These are phyloP conservation scores for Hippocampus kuda DNA, from an alignment of 2,797 vertebrate species.

Conservation along the genomic window DNA sequence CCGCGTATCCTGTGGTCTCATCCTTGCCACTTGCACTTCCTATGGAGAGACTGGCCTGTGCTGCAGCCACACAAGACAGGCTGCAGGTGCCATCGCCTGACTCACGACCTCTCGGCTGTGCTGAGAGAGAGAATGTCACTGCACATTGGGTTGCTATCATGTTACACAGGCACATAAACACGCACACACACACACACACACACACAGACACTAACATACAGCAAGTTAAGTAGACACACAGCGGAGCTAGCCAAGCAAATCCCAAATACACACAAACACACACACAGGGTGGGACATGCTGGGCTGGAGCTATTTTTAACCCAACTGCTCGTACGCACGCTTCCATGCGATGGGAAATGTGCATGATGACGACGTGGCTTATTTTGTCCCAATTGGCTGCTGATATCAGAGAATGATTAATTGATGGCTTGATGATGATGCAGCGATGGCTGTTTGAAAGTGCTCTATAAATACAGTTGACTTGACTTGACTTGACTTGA, in stretches of 20 bases:
- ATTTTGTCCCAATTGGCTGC: neutral
- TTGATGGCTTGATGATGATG: neutral
- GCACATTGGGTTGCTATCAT: constrained; percentile 45
- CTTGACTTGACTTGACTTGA: too few species aligned
- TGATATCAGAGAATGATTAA: neutral
- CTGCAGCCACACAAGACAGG: constrained; percentile 31
- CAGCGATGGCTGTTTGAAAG: too few species aligned
- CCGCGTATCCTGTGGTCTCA: constrained; percentile 3
- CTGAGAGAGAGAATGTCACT: constrained; percentile 59
- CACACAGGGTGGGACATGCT: constrained; percentile 13
- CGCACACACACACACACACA: constrained; percentile 6
- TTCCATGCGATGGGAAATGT: neutral
- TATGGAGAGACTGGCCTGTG: constrained; percentile 29
- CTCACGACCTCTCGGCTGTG: constrained; percentile 51
- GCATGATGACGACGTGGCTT: neutral
- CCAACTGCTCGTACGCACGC: constrained; percentile 9
- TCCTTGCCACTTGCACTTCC: constrained; percentile 35
- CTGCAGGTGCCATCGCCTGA: constrained; percentile 44
- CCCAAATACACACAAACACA: constrained; percentile 12
- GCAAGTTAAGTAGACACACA: neutral
- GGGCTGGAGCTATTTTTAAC: constrained; percentile 42
- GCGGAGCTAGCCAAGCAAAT: constrained; percentile 17
- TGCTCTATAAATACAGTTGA: too few species aligned
- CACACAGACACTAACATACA: constrained; percentile 16
- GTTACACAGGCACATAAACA: constrained; percentile 20